Evolutionary conservation across 2,113 vertebrate species (phyloP), one percentile per base, ranked within the genome.

Genomic region (Salminus brasiliensis): DNA sequence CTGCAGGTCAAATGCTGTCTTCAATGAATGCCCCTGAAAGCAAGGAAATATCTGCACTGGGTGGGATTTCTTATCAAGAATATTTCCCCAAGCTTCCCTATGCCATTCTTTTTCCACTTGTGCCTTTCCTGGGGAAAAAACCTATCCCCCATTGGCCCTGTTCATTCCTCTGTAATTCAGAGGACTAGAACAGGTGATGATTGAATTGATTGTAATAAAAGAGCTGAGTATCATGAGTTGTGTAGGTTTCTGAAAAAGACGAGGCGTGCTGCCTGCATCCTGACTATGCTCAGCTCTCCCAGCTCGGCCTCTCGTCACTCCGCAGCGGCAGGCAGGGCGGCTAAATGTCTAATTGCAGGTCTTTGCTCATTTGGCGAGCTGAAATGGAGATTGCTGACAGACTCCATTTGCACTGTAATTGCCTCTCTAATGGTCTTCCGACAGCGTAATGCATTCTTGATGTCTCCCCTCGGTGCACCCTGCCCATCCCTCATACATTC

Each of bases 391-490:
- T 76, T 83, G 66, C 76, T 76, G 81, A 75, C 81, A 79, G 81
- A 83, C 76, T 75, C 76, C 72, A 79, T 83, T 83, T 83, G 73
- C 72, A 1, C 66, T 45, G 72, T 83, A 83, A 83, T 83, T 83
- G 81, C 81, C 72, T 83, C 76, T 79, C 72, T 83, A 71, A 52
- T 83, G 73, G 72, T 55, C 67, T 80, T 80, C 72, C 12, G 72
- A 55, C 73, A 71, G 62, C 70, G 52, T 83, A 72, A 83, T 83
- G 82, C 74, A 76, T 83, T 80, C 78, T 71, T 80, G 81, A 82
- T 78, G 76, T 65, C 72, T 72, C 45, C 47, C 59, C 59, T 72
- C 49, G 10, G 59, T 66, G 59, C 57, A 23, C 59, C 32, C 68
- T 41, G 47, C 69, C 32, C 34, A 27, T 65, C 45, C 39, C 47